These are phyloP conservation scores for Lacerta viridis DNA, from an alignment of 2,797 vertebrate genomes.

Conservation along the genomic window DNA sequence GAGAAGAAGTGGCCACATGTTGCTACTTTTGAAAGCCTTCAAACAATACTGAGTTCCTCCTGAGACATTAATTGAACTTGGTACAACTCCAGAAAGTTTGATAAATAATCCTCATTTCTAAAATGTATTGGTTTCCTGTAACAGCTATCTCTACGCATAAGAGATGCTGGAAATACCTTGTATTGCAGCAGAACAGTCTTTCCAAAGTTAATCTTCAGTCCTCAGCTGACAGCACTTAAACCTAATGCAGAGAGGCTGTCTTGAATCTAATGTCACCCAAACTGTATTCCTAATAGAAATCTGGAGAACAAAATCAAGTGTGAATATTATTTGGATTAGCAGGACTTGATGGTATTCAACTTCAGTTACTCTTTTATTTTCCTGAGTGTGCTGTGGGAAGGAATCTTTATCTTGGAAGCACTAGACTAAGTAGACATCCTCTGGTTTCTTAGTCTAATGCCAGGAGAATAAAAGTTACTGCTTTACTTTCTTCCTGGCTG, in stretches of 20 bases:
- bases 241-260: not conserved
- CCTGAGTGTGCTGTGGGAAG: not conserved
- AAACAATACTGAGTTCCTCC: not conserved
- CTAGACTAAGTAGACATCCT: not conserved
- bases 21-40: not conserved
- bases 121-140: not conserved
- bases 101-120: constrained; percentile 8
- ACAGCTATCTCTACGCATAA: not conserved
- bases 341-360: not conserved
- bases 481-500: accelerated
- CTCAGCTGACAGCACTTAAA: not conserved
- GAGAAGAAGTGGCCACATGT: not conserved
- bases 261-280: not conserved
- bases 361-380: not conserved
- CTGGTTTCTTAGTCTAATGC: not conserved
- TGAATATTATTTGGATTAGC: not conserved
- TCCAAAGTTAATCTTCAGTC: constrained; percentile 7
- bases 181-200: not conserved
- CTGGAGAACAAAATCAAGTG: accelerated
- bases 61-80: constrained; percentile 3
- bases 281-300: accelerated
- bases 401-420: not conserved
- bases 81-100: not conserved
- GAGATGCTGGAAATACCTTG: not conserved
- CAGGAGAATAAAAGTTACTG: not conserved